A percentile compares a stretch with the other conserved stretches of the same genome.
phyloP scores from a whole-genome alignment of 2,797 vertebrate species.

The Acrocephalus scirpaceus region DNA sequence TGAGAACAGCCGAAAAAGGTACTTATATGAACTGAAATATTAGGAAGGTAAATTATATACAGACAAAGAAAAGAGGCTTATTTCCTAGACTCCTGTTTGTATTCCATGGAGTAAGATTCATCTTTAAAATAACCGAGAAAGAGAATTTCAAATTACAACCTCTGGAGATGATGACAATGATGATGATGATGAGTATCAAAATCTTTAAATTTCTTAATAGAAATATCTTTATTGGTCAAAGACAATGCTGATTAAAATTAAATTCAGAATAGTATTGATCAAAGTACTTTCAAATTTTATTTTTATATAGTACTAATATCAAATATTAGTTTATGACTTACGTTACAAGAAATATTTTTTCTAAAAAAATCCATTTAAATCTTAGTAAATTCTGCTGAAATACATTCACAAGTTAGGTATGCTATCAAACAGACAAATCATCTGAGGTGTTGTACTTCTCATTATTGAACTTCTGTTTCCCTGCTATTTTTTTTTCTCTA shows the following conservation, averaged over 20 bases:
- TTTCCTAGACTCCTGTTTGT: not conserved
- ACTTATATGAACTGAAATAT: not conserved
- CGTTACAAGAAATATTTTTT: not conserved
- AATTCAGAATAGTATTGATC: not conserved
- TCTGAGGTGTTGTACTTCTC: fast-evolving
- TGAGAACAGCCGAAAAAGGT: not conserved
- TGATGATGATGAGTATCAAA: not conserved
- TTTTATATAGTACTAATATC: not conserved
- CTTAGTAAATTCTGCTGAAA: not conserved
- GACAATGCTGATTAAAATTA: fast-evolving
- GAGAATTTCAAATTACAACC: not conserved
- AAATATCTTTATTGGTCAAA: not conserved
- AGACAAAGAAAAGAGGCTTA: fast-evolving
- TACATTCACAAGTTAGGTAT: not conserved
- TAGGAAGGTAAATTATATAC: not conserved
- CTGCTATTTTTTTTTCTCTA: not conserved
- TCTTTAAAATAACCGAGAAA: not conserved
- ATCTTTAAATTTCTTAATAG: not conserved
- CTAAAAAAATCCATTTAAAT: not conserved
- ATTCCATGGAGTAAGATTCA: not conserved
- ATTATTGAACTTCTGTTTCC: not conserved
- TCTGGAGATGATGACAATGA: not conserved
- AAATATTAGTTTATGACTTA: not conserved
- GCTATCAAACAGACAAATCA: not conserved
- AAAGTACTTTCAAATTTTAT: not conserved